A percentile compares a stretch with the other conserved stretches of the same genome.
Conservation (phyloP, 2,113 vertebrate species). For the Ciconia stormi region DNA sequence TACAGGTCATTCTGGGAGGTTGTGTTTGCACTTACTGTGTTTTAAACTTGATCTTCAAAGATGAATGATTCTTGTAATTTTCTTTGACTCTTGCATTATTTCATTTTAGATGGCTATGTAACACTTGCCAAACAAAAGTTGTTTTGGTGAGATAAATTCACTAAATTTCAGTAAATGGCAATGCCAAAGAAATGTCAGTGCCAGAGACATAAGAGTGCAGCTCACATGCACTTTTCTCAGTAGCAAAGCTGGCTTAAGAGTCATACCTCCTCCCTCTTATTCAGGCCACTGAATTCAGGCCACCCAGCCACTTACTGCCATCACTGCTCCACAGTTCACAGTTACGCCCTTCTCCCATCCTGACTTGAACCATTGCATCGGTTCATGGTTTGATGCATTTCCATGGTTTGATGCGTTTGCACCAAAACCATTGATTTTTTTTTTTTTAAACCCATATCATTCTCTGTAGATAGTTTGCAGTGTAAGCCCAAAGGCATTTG, state of each 20-base stretch:
- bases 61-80: not conserved
- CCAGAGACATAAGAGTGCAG: not conserved
- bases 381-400: not conserved
- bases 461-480: not conserved
- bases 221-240: not conserved
- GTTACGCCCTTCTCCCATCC: not conserved
- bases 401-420: not conserved
- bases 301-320: not conserved
- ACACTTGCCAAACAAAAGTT: not conserved
- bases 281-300: not conserved
- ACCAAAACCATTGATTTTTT: rapidly evolving
- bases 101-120: not conserved
- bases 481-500: not conserved
- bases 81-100: not conserved
- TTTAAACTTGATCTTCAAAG: not conserved
- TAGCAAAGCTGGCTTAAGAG: conserved; percentile 11
- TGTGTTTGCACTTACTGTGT: not conserved
- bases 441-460: not conserved
- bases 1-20: not conserved
- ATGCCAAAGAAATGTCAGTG: not conserved
- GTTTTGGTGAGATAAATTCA: not conserved
- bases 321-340: not conserved
- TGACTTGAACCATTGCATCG: not conserved
- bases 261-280: not conserved
- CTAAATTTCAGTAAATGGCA: not conserved